These are phyloP conservation scores for Sceloporus tristichus DNA, from an alignment of 2,113 vertebrate genomes.

Conservation along the genomic window DNA sequence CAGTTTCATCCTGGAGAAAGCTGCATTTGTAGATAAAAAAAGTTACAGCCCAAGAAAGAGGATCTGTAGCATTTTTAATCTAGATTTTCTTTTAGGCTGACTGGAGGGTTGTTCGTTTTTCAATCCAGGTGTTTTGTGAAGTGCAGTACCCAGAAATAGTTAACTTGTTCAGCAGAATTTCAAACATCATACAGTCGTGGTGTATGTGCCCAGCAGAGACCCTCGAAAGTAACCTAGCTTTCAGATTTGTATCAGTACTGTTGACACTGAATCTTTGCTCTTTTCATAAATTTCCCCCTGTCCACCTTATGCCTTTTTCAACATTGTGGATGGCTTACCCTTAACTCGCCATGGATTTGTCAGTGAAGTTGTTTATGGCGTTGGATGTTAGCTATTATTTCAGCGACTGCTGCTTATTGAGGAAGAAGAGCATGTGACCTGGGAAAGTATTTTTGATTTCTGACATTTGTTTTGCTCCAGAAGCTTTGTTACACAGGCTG, in stretches of 20 bases:
- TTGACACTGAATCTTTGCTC: background rate
- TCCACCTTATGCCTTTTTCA: background rate
- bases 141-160: background rate
- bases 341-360: background rate
- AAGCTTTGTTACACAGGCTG: background rate
- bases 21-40: constrained; percentile 1
- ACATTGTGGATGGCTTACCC: background rate
- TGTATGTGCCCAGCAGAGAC: background rate
- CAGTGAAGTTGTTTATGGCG: background rate
- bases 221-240: background rate
- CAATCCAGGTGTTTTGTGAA: background rate
- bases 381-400: background rate
- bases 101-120: background rate
- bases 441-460: background rate
- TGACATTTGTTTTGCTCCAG: background rate
- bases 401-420: background rate
- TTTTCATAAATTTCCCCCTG: background rate
- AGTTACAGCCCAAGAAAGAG: background rate
- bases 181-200: background rate
- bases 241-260: background rate
- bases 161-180: background rate
- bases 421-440: background rate
- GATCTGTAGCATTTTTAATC: background rate
- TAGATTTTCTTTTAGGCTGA: background rate
- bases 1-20: background rate